phyloP scores from a whole-genome alignment of 2,113 vertebrate species.

The Urocynchramus pylzowi region DNA sequence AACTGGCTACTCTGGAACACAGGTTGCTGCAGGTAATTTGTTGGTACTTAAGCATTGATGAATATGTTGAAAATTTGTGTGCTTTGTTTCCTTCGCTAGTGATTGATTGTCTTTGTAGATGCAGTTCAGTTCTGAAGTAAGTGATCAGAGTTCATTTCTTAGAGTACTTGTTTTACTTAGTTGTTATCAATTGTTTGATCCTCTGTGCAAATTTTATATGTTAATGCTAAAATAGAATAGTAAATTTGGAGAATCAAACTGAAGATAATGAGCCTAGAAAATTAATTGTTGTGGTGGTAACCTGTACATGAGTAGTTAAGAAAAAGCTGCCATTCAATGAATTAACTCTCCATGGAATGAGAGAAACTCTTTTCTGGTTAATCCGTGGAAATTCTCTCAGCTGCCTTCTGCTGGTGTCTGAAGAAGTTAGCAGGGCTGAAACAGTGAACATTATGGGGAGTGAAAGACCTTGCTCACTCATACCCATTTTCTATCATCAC shows the following conservation, averaged over 20 bases:
- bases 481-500: neutral
- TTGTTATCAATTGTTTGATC: neutral
- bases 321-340: neutral
- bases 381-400: neutral
- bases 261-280: neutral
- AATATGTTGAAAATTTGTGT: neutral
- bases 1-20: conserved; percentile 92
- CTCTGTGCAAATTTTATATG: neutral
- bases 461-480: neutral
- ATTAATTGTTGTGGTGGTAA: neutral
- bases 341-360: neutral
- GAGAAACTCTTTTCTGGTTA: neutral
- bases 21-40: conserved; percentile 88
- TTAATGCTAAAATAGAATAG: neutral
- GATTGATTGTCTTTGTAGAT: neutral
- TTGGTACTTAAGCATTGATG: neutral
- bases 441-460: neutral
- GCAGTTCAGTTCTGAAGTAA: neutral
- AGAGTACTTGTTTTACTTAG: neutral
- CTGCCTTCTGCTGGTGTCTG: neutral
- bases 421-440: neutral
- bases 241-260: neutral
- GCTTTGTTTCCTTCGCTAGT: neutral
- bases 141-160: neutral
- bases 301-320: neutral